Evolutionary conservation across 2,113 vertebrate genomes (phyloP).

Genomic region (Ictalurus punctatus): DNA sequence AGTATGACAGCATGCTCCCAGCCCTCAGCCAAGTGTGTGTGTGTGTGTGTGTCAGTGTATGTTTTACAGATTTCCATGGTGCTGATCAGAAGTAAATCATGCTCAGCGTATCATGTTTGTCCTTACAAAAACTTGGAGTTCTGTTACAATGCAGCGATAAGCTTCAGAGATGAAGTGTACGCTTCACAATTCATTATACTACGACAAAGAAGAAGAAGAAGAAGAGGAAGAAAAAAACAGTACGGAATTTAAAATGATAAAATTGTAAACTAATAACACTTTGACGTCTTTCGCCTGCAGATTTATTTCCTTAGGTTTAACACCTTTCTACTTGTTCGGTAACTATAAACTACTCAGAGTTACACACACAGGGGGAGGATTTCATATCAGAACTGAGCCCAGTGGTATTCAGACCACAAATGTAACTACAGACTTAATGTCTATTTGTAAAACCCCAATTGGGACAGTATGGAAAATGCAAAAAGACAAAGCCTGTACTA

Average conservation of each 20-base stretch:
- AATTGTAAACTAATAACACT: neutral
- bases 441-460: neutral
- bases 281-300: neutral
- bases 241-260: neutral
- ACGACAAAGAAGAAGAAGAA: neutral
- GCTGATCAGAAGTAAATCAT: conserved; percentile 35
- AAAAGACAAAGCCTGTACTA: too few relatives aligned
- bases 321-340: neutral
- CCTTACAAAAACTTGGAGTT: neutral
- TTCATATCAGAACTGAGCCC: neutral
- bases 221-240: neutral
- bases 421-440: neutral
- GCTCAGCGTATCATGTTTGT: neutral
- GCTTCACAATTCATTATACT: neutral
- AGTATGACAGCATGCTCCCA: conserved; percentile 46
- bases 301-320: neutral
- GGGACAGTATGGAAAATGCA: too few relatives aligned
- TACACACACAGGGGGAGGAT: neutral
- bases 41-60: neutral
- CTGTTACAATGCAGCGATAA: neutral
- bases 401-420: neutral
- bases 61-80: conserved; percentile 34
- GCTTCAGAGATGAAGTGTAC: neutral
- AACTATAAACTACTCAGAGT: too few relatives aligned
- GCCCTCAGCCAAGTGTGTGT: conserved; percentile 34